phyloP scores from a whole-genome alignment of 2,888 invertebrate genomes.

The Cacoxenus indagator region DNA sequence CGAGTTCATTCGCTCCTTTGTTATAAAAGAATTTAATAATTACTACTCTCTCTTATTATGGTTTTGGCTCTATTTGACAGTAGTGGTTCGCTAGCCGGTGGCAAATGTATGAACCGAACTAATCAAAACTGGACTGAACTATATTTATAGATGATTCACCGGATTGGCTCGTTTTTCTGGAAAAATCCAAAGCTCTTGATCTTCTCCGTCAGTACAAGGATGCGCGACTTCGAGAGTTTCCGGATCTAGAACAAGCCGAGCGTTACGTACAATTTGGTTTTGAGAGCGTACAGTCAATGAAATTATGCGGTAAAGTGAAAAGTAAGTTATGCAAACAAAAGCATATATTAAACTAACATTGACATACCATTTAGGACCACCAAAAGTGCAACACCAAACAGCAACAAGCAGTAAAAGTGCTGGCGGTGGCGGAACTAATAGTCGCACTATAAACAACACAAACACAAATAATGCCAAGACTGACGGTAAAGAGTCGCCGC shows the following conservation, averaged over 20 bases:
- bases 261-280: constrained; percentile 81
- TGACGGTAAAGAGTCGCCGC: not conserved
- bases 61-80: too few species aligned
- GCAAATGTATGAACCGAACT: too few species aligned
- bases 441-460: not conserved
- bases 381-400: constrained; percentile 23
- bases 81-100: too few species aligned
- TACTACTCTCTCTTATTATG: too few species aligned
- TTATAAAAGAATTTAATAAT: not conserved
- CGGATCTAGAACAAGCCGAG: constrained; percentile 80
- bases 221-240: constrained; percentile 85
- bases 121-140: not conserved
- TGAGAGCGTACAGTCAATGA: constrained; percentile 71
- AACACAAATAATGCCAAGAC: not conserved
- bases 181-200: constrained; percentile 81
- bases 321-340: constrained; percentile 66
- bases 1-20: not conserved
- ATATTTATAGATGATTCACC: constrained; percentile 51
- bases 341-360: constrained; percentile 31
- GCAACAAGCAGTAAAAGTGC: constrained; percentile 29
- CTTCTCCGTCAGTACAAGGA: constrained; percentile 83
- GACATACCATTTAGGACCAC: constrained; percentile 26
- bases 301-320: constrained; percentile 69
- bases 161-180: constrained; percentile 74
- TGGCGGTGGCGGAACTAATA: constrained; percentile 11